Conservation (phyloP, 2,797 vertebrate species). For the Lepilemur septentrionalis region DNA sequence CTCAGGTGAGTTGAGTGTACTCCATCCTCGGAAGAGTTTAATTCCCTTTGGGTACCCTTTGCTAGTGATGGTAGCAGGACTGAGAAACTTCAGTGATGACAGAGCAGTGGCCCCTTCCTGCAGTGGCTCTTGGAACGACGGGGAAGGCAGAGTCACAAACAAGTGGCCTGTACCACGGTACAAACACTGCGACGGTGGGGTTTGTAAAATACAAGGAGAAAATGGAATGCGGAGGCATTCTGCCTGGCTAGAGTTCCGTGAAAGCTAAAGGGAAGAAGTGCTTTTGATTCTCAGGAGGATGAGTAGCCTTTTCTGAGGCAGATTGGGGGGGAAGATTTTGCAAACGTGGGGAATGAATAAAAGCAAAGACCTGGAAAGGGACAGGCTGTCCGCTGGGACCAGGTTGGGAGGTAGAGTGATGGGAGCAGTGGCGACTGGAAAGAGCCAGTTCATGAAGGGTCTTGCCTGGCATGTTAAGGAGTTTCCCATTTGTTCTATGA, state of each 20-base stretch:
- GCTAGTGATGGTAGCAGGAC: too few relatives aligned
- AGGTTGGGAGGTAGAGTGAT: background rate
- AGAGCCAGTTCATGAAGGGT: background rate
- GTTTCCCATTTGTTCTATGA: background rate
- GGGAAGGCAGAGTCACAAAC: background rate
- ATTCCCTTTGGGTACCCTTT: background rate
- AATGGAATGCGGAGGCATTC: background rate
- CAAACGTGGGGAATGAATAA: background rate
- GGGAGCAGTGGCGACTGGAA: background rate
- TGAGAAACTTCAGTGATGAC: background rate
- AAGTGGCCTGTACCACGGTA: background rate
- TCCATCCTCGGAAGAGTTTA: background rate
- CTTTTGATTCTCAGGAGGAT: background rate
- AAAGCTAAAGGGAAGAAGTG: background rate
- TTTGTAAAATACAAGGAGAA: background rate
- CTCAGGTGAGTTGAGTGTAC: too few relatives aligned
- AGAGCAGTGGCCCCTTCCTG: background rate
- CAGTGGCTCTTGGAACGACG: background rate
- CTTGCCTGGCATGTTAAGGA: accelerated
- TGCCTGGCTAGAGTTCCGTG: background rate
- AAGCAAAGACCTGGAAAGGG: background rate
- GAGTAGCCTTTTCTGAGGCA: background rate
- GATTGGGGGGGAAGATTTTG: background rate
- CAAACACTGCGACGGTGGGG: background rate
- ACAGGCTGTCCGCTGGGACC: background rate